Evolutionary conservation across 2,113 vertebrate species (phyloP).

Genomic region (Okapia johnstoni): DNA sequence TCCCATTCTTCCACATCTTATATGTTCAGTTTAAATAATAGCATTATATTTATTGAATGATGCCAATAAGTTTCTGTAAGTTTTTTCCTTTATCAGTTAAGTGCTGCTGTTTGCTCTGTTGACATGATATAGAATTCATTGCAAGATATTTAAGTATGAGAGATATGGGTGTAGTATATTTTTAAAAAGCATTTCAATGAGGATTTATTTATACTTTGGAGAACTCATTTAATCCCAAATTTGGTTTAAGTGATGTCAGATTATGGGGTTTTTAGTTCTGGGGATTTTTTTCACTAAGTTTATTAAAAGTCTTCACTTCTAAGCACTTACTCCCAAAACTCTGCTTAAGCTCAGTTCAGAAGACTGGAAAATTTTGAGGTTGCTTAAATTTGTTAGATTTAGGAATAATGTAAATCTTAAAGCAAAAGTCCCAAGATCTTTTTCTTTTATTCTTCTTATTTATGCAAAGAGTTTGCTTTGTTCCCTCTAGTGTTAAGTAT

Average conservation of each 20-base stretch:
- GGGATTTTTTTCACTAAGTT: neutral
- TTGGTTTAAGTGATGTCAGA: neutral
- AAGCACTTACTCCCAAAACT: neutral
- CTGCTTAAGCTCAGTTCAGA: neutral
- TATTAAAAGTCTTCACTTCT: neutral
- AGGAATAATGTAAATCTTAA: neutral
- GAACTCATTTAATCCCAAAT: neutral
- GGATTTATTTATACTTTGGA: neutral
- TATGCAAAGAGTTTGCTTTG: neutral
- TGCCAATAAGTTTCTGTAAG: neutral
- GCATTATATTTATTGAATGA: neutral
- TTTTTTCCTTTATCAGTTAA: neutral
- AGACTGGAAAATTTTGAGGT: neutral
- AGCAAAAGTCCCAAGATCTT: neutral
- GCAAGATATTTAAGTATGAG: neutral
- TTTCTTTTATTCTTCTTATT: neutral
- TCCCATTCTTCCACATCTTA: neutral
- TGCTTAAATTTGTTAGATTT: neutral
- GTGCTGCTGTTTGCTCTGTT: neutral
- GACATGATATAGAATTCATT: neutral
- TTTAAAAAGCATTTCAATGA: conserved; percentile 14
- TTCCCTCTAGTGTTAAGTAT: neutral
- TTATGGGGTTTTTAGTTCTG: neutral
- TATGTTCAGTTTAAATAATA: neutral
- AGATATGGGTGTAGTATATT: neutral